Evolutionary conservation across 2,888 invertebrate species (phyloP), one percentile per base, ranked within the genome.

Genomic region (Gibbula magus): DNA sequence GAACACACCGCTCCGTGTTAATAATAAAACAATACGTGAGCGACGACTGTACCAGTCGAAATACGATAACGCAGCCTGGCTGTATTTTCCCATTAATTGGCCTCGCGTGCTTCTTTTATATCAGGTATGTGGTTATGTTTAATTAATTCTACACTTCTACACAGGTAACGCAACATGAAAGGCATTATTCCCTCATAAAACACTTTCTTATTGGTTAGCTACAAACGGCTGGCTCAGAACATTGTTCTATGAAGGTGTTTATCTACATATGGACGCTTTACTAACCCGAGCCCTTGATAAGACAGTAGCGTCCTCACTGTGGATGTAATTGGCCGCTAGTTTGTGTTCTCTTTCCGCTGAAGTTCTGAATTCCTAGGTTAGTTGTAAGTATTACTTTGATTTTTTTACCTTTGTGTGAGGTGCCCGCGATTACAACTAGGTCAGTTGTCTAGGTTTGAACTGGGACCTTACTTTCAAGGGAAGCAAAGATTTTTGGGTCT

Each of bases 131-230:
- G 61, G 61, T 25, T 61, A 61, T 61, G 61, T 61, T 61, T 61
- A 61, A 61, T 61, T 61, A 61, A 61, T 61, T 61, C 61, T 61
- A 29, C 61, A 61, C 61, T 61, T 61, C 61, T 61, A 18, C 61
- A 61, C 16, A 61, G 61, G 61, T 61, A 61, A 16, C 61, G 61
- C 61, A 29, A 29, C 61, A 29, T 20, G 61, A 25, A 61, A 61
- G 16, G 18, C n/a, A 61, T 61, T 61, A 61, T 29, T 61, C 29
- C n/a, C 61, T 10, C 61, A 61, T 61, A 61, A 61, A 61, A 61
- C 29, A 61, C 29, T 25, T 29, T 61, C 25, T 29, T 61, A 61
- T 29, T 61, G 61, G 61, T 61, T 29, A 29, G 61, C 61, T 61
- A 61, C 61, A 61, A 61, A 61, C 61, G 16, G 22, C 61, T 22